phyloP scores from a whole-genome alignment of 2,888 invertebrate species.

The Stegophylla sp. region DNA sequence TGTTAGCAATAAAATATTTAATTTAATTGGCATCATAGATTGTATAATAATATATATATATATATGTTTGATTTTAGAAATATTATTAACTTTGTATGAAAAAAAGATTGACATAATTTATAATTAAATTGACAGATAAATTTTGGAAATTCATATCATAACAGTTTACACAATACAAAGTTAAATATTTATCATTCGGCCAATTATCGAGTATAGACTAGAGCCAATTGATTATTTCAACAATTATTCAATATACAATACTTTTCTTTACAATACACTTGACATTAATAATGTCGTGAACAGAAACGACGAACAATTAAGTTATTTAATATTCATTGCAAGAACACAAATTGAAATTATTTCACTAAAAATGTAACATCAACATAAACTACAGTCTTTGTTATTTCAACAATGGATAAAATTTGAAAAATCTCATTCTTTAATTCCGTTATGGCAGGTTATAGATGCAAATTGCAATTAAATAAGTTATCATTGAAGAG shows the following conservation, averaged over 20 bases:
- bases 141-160: background rate
- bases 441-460: background rate
- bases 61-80: conserved; percentile 17
- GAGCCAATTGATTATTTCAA: background rate
- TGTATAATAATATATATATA: background rate
- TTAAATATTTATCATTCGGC: conserved; percentile 31
- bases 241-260: background rate
- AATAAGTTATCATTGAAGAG: too few relatives aligned
- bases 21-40: conserved; percentile 43
- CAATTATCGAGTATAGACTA: conserved; percentile 4
- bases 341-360: conserved; percentile 1
- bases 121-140: conserved; percentile 17
- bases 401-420: background rate
- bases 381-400: background rate
- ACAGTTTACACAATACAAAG: background rate
- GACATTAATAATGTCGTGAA: background rate
- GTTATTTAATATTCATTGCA: background rate
- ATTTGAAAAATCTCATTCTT: background rate
- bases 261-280: conserved; percentile 7
- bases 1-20: conserved; percentile 15
- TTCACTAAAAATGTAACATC: background rate
- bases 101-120: conserved; percentile 5
- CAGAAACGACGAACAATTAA: background rate
- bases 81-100: conserved; percentile 11
- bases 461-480: background rate